phyloP scores from a whole-genome alignment of 2,888 invertebrate species.

The Hydraecia micacea region DNA sequence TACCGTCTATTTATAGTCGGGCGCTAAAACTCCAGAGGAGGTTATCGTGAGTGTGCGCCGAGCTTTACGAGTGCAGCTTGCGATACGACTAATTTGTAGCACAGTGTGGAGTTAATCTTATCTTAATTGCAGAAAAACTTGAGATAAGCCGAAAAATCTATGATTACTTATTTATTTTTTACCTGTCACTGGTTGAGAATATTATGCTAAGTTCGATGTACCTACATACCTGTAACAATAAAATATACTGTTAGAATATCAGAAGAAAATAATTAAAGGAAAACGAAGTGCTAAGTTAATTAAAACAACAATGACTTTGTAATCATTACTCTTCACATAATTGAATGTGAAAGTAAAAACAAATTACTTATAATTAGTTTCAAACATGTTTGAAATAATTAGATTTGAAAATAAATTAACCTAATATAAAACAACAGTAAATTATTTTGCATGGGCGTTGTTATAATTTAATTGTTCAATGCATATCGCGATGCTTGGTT shows the following conservation, averaged over 20 bases:
- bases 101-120: conserved; percentile 62
- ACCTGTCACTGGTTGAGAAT: conserved; percentile 20
- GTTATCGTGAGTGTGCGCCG: conserved; percentile 67
- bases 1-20: conserved; percentile 75
- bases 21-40: conserved; percentile 62
- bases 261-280: conserved; percentile 1
- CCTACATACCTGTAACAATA: conserved; percentile 71
- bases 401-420: conserved; percentile 17
- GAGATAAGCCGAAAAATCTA: conserved; percentile 43
- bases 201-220: conserved; percentile 23
- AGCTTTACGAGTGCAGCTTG: conserved; percentile 65
- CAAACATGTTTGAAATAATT: conserved; percentile 26
- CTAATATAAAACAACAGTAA: no score
- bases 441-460: not conserved
- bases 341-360: conserved; percentile 21
- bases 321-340: conserved; percentile 26
- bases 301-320: conserved; percentile 39
- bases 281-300: conserved; percentile 29
- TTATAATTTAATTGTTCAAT: conserved; percentile 9
- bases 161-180: conserved; percentile 30
- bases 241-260: conserved; percentile 22
- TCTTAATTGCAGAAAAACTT: conserved; percentile 63
- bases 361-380: conserved; percentile 19
- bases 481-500: not conserved
- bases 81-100: conserved; percentile 68